Evolutionary conservation across 2,797 vertebrate genomes (phyloP).

Genomic region (Apogon hyalosoma): DNA sequence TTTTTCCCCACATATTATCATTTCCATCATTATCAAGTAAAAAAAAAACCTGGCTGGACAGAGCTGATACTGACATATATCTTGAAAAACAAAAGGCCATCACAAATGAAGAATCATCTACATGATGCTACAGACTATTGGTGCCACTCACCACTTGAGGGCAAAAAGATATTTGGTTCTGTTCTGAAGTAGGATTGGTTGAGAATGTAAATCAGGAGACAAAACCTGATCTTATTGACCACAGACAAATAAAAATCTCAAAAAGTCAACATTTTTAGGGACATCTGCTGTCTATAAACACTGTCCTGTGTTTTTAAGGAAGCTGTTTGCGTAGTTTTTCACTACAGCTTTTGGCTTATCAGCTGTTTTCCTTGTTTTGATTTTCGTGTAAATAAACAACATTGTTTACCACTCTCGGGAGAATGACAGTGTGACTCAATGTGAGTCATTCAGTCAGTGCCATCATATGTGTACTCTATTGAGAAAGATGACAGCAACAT

Average conservation of each 20-base stretch:
- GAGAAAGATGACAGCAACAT: neutral
- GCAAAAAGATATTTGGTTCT: neutral
- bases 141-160: neutral
- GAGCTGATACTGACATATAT: conserved; percentile 19
- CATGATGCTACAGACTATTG: neutral
- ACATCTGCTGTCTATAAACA: neutral
- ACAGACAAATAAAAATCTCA: neutral
- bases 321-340: neutral
- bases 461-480: neutral
- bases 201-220: neutral
- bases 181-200: neutral
- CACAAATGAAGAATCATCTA: too few species aligned
- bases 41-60: conserved; percentile 19
- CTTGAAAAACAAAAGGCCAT: conserved; percentile 10
- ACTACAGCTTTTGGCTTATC: neutral
- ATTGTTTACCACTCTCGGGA: neutral
- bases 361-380: neutral
- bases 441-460: neutral
- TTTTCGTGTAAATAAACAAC: neutral
- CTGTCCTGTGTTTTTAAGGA: neutral
- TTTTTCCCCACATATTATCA: neutral
- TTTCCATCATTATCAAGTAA: neutral
- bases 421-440: neutral
- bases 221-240: neutral
- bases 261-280: neutral